Evolutionary conservation across 2,888 invertebrate genomes (phyloP).

Genomic region (Linnaemya tessellans): DNA sequence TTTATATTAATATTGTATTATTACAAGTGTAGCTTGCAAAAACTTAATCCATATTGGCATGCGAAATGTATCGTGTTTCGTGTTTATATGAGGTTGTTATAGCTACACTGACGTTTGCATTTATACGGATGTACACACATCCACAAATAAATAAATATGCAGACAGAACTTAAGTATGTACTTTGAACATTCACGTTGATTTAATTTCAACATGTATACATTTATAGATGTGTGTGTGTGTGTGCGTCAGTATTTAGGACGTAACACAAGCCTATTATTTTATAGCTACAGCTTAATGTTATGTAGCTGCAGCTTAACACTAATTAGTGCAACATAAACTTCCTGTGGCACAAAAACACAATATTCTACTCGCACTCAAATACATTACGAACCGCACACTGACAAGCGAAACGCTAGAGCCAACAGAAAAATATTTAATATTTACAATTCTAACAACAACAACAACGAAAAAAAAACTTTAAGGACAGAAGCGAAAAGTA

Average conservation of each 20-base stretch:
- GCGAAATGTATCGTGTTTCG: slow-evolving; percentile 6
- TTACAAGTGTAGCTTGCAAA: background rate
- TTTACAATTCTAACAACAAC: too few species aligned
- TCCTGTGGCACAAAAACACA: slow-evolving; percentile 36
- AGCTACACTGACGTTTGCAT: background rate
- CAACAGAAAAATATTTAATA: too few species aligned
- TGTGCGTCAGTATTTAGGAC: background rate
- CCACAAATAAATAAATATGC: background rate
- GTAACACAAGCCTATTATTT: slow-evolving; percentile 7
- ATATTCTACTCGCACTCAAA: slow-evolving; percentile 5
- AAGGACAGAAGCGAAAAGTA: background rate
- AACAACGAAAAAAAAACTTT: background rate
- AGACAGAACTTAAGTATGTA: background rate
- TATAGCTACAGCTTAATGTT: slow-evolving; percentile 4
- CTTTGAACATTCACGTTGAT: background rate
- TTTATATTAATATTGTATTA: background rate
- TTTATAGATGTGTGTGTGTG: background rate
- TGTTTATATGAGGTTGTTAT: background rate
- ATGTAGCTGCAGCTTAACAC: slow-evolving; percentile 53
- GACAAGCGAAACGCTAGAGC: background rate
- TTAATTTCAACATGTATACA: background rate
- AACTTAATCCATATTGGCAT: background rate
- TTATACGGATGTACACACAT: background rate
- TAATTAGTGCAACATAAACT: slow-evolving; percentile 64
- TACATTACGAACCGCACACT: background rate